These are phyloP conservation scores for Piscicola geometra DNA, from an alignment of 2,888 invertebrate genomes.

Conservation along the genomic window DNA sequence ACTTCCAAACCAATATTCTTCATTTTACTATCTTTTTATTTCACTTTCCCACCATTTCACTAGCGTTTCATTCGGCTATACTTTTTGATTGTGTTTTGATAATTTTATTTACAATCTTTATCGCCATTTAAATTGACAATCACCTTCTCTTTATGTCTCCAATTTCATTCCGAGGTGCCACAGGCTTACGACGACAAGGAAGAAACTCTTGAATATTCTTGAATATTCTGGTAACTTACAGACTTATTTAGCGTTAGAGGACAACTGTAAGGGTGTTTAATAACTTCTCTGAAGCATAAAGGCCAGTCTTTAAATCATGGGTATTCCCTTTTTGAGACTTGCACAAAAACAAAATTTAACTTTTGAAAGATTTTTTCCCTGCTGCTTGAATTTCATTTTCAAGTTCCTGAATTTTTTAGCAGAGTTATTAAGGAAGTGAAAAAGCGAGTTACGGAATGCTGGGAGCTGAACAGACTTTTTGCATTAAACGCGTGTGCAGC, in stretches of 20 bases:
- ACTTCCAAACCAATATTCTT: too few relatives aligned
- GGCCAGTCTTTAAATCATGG: background rate
- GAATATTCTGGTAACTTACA: background rate
- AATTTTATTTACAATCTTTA: slow-evolving; percentile 1
- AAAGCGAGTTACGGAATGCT: background rate
- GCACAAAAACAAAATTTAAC: too few relatives aligned
- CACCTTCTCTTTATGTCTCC: slow-evolving; percentile 9
- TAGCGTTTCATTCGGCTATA: background rate
- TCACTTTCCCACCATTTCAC: too few relatives aligned
- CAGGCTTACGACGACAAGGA: background rate
- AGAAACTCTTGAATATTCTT: background rate
- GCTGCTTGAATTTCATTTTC: too few relatives aligned
- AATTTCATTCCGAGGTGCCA: background rate
- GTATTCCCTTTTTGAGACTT: too few relatives aligned
- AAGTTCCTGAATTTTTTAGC: too few relatives aligned
- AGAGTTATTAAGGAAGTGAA: too few relatives aligned
- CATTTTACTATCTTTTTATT: too few relatives aligned
- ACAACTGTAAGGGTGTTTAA: background rate
- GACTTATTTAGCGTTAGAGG: background rate
- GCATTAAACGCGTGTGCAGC: background rate
- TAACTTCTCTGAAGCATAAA: background rate
- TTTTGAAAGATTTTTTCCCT: too few relatives aligned
- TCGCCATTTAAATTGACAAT: slow-evolving; percentile 16
- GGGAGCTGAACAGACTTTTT: background rate
- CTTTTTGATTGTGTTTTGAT: background rate